A percentile compares a stretch with the other conserved stretches of the same genome.
These are phyloP conservation scores for Chromobotia macracanthus DNA, from an alignment of 2,797 vertebrate species.

Conservation along the genomic window DNA sequence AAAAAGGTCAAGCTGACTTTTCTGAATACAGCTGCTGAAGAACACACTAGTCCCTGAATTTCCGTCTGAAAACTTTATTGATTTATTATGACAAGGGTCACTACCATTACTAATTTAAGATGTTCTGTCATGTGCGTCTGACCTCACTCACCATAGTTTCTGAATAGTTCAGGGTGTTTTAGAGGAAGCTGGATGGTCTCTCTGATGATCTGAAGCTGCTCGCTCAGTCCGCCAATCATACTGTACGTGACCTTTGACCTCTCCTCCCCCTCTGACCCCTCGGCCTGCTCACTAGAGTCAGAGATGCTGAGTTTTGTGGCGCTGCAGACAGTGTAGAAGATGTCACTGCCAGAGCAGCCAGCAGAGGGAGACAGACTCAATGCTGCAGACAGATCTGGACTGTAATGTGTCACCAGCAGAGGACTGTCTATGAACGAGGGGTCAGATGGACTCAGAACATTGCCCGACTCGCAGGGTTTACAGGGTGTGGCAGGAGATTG, in stretches of 20 bases:
- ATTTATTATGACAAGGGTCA: too few species aligned
- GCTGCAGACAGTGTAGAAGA: constrained; percentile 85
- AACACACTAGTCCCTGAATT: too few species aligned
- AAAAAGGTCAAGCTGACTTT: too few species aligned
- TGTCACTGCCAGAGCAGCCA: constrained; percentile 69
- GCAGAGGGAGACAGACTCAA: constrained; percentile 59
- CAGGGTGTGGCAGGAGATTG: too few species aligned
- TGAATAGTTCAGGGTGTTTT: constrained; percentile 89
- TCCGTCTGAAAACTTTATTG: too few species aligned
- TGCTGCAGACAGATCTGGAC: constrained; percentile 42
- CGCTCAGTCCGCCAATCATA: constrained; percentile 90
- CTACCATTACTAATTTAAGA: too few species aligned
- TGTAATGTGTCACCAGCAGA: constrained; percentile 23
- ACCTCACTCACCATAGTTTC: constrained; percentile 79
- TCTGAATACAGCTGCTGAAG: too few species aligned
- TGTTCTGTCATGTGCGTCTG: too few species aligned
- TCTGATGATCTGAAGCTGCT: constrained; percentile 86
- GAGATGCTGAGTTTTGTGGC: constrained; percentile 79
- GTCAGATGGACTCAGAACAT: constrained; percentile 58
- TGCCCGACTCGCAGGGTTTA: background rate
- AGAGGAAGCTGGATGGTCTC: constrained; percentile 92
- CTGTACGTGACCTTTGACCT: constrained; percentile 84
- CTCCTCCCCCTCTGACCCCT: constrained; percentile 51
- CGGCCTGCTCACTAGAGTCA: constrained; percentile 51
- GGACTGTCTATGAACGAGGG: constrained; percentile 42